Percentiles rank a stretch among this genome's conserved stretches.
phyloP scores from a whole-genome alignment of 2,113 vertebrate genomes.

The Oxyura jamaicensis region DNA sequence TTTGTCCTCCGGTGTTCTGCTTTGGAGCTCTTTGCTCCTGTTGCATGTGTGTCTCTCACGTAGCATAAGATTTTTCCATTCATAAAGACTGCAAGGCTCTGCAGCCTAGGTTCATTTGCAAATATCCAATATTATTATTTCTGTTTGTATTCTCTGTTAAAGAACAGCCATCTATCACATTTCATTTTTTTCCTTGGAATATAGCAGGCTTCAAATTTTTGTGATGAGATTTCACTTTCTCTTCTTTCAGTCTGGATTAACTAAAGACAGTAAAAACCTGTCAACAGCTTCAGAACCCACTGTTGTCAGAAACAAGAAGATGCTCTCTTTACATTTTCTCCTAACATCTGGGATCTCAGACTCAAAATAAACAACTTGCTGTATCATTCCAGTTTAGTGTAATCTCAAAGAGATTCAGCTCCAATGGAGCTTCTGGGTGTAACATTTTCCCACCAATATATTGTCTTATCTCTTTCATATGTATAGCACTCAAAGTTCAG shows the following conservation, averaged over 20 bases:
- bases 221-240: neutral
- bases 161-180: neutral
- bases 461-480: neutral
- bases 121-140: neutral
- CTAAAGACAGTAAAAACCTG: neutral
- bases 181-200: neutral
- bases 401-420: neutral
- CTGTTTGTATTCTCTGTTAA: neutral
- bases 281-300: neutral
- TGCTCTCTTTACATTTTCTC: neutral
- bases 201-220: neutral
- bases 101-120: neutral
- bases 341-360: neutral
- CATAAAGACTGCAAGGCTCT: neutral
- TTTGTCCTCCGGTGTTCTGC: neutral
- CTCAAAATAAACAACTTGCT: neutral
- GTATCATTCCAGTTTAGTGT: neutral
- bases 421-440: neutral
- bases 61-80: neutral
- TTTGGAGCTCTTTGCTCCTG: neutral
- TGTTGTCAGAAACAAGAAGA: neutral
- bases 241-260: neutral
- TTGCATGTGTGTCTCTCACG: fast-evolving
- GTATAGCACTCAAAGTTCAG: neutral
- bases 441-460: neutral